Evolutionary conservation across 2,888 invertebrate species (phyloP).

Genomic region (Seira musarum): DNA sequence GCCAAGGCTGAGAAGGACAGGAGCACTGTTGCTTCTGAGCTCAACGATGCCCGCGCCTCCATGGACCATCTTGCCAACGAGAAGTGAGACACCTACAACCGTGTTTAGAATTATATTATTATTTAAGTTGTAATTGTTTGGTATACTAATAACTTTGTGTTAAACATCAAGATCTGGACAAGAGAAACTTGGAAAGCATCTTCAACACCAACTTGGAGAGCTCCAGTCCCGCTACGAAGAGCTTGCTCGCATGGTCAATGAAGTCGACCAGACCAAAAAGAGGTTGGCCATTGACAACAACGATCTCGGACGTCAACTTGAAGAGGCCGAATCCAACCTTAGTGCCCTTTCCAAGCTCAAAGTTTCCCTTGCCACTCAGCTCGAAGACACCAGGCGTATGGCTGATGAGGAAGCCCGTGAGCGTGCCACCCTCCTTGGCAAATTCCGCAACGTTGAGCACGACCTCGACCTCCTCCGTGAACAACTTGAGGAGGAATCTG

Average conservation of each 20-base stretch:
- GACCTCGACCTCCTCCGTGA: slow-evolving; percentile 99
- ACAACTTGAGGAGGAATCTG: slow-evolving; percentile 99
- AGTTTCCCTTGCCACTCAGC: slow-evolving; percentile 93
- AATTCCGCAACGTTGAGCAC: slow-evolving; percentile 99
- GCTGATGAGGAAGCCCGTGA: slow-evolving; percentile 97
- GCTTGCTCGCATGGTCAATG: slow-evolving; percentile 95
- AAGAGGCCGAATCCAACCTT: slow-evolving; percentile 99
- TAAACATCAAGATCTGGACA: slow-evolving; percentile 73
- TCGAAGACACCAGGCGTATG: slow-evolving; percentile 91
- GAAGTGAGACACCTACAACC: too few species aligned
- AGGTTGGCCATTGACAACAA: slow-evolving; percentile 97
- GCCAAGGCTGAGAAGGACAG: slow-evolving; percentile 95
- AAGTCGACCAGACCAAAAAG: slow-evolving; percentile 98
- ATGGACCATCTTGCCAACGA: slow-evolving; percentile 98
- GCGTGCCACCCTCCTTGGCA: slow-evolving; percentile 94
- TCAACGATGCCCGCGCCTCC: slow-evolving; percentile 97
- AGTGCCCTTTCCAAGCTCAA: slow-evolving; percentile 96
- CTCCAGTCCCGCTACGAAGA: slow-evolving; percentile 97
- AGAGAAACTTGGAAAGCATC: slow-evolving; percentile 97
- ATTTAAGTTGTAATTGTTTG: too few species aligned
- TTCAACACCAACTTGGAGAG: slow-evolving; percentile 96
- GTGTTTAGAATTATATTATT: too few species aligned
- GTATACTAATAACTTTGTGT: not conserved
- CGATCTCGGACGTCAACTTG: slow-evolving; percentile 95
- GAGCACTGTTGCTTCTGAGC: slow-evolving; percentile 95